These are phyloP conservation scores for Chalcis sispes DNA, from an alignment of 2,888 invertebrate species.

Conservation along the genomic window DNA sequence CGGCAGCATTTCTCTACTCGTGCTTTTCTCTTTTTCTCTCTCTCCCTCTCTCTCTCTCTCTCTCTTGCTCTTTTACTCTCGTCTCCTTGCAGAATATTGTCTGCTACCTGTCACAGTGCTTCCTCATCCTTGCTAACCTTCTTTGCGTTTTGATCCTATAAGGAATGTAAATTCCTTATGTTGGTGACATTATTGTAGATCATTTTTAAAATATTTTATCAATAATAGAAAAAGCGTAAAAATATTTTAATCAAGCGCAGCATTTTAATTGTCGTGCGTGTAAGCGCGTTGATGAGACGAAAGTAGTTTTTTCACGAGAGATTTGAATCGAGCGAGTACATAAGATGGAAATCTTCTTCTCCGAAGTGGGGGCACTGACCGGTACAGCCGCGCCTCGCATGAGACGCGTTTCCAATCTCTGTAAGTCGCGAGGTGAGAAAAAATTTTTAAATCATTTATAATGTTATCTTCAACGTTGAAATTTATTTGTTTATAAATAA, in stretches of 20 bases:
- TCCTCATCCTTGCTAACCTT: conserved; percentile 54
- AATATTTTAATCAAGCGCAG: background rate
- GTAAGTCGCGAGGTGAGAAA: conserved; percentile 25
- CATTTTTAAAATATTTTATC: background rate
- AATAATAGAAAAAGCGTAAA: background rate
- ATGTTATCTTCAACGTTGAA: background rate
- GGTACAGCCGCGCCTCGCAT: conserved; percentile 67
- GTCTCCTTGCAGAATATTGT: conserved; percentile 49
- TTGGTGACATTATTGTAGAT: conserved; percentile 30
- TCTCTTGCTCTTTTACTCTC: conserved; percentile 40
- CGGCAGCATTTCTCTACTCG: conserved; percentile 67
- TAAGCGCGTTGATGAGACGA: conserved; percentile 6
- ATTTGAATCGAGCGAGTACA: conserved; percentile 56
- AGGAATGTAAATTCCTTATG: conserved; percentile 33
- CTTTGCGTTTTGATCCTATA: conserved; percentile 11
- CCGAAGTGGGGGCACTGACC: conserved; percentile 69
- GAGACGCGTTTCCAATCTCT: conserved; percentile 63
- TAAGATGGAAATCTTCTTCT: conserved; percentile 62
- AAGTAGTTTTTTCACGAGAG: conserved; percentile 34
- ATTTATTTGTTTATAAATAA: background rate
- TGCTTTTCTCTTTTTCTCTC: conserved; percentile 17
- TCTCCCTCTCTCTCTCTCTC: conserved; percentile 48
- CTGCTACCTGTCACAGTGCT: conserved; percentile 70
- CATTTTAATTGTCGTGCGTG: conserved; percentile 45
- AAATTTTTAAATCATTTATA: background rate